These are phyloP conservation scores for Scrobipalpa costella DNA, from an alignment of 2,888 invertebrate species.

Conservation along the genomic window DNA sequence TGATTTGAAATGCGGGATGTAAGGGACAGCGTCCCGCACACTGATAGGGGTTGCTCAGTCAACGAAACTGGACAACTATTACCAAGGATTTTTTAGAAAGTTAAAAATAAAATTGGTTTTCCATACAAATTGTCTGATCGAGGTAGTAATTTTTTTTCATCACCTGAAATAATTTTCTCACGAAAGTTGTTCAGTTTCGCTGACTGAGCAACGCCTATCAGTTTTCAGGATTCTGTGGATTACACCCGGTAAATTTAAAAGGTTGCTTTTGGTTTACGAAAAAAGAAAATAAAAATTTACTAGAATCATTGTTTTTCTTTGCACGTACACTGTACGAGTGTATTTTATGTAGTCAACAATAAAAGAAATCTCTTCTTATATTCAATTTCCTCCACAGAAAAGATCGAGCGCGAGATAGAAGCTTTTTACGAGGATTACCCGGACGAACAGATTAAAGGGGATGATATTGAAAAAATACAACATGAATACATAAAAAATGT, in stretches of 20 bases:
- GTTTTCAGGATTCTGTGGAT: too few relatives aligned
- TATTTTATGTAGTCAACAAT: constrained; percentile 17
- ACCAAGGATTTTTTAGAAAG: too few relatives aligned
- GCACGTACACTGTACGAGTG: not conserved
- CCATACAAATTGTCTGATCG: too few relatives aligned
- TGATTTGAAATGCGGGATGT: constrained; percentile 1
- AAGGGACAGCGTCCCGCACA: too few relatives aligned
- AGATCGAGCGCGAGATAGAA: constrained; percentile 65
- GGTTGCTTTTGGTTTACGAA: not conserved
- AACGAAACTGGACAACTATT: too few relatives aligned
- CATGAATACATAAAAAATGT: constrained; percentile 48
- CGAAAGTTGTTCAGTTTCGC: too few relatives aligned
- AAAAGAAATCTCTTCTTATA: constrained; percentile 18
- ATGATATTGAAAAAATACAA: constrained; percentile 50
- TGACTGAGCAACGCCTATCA: too few relatives aligned
- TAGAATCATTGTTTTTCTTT: constrained; percentile 6
- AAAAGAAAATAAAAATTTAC: not conserved
- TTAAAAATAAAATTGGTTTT: too few relatives aligned
- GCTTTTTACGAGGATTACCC: constrained; percentile 66
- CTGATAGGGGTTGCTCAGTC: too few relatives aligned
- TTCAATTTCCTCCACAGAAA: constrained; percentile 57
- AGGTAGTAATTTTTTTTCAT: too few relatives aligned
- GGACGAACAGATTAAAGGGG: constrained; percentile 48
- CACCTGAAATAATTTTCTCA: too few relatives aligned
- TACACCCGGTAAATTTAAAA: too few relatives aligned